Percentiles rank a stretch among this genome's conserved stretches.
Evolutionary conservation across 2,113 vertebrate species (phyloP).

Genomic region (Chrysemys picta): DNA sequence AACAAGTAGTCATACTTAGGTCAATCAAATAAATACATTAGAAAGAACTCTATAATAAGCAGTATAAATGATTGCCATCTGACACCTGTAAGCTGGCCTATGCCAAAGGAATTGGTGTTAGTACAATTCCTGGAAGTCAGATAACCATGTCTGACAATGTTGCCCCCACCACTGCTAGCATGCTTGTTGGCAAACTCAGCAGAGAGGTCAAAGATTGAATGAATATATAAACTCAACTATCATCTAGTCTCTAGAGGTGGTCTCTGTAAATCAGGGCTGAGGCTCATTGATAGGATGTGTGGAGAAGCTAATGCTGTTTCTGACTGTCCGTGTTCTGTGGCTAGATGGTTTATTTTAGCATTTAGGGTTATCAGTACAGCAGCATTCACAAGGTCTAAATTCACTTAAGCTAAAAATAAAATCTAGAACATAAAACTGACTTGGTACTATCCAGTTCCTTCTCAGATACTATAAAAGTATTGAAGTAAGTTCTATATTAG

Average conservation of each 20-base stretch:
- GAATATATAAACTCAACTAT: neutral
- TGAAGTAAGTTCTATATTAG: neutral
- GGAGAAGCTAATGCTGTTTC: neutral
- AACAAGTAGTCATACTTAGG: neutral
- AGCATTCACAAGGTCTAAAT: neutral
- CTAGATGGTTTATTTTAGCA: neutral
- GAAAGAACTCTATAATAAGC: neutral
- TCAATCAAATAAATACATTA: neutral
- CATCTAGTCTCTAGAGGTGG: neutral
- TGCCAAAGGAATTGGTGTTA: neutral
- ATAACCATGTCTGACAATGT: no score
- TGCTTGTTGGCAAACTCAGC: neutral
- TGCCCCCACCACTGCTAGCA: neutral
- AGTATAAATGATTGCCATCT: neutral
- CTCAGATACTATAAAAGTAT: neutral
- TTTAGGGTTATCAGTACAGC: neutral
- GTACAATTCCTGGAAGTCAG: neutral
- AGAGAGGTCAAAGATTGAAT: neutral
- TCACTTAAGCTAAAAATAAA: slow-evolving; percentile 11
- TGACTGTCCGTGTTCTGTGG: neutral
- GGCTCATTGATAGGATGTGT: neutral
- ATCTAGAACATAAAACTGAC: neutral
- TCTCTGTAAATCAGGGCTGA: neutral
- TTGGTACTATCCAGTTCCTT: neutral
- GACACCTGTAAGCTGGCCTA: neutral